A percentile compares a stretch with the other conserved stretches of the same genome.
These are phyloP conservation scores for Balaeniceps rex DNA, from an alignment of 2,113 vertebrate species.

Conservation along the genomic window DNA sequence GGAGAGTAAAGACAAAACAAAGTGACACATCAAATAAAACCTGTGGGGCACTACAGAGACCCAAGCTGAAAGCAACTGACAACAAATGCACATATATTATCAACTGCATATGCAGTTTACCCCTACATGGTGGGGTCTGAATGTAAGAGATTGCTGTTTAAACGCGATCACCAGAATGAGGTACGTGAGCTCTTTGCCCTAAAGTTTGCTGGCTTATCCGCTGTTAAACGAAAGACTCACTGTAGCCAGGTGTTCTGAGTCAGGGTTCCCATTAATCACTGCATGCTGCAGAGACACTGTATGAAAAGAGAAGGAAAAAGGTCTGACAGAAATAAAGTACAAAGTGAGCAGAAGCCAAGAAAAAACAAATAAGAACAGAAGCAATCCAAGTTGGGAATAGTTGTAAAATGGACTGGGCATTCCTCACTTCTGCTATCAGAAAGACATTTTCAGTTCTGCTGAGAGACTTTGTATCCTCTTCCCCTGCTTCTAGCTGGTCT, in stretches of 20 bases:
- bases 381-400: background rate
- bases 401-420: background rate
- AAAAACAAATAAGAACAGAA: background rate
- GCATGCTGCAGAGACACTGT: background rate
- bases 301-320: background rate
- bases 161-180: background rate
- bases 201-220: background rate
- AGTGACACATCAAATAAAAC: background rate
- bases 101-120: background rate
- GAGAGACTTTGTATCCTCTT: background rate
- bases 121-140: background rate
- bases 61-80: background rate
- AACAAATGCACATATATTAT: background rate
- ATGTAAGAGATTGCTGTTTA: background rate
- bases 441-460: background rate
- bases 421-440: background rate
- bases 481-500: background rate
- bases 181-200: background rate
- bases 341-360: background rate
- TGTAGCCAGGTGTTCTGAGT: background rate
- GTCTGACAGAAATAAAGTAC: background rate
- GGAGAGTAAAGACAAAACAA: background rate
- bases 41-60: background rate
- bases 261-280: background rate
- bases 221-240: background rate